Evolutionary conservation across 2,113 vertebrate species (phyloP), one percentile per base, ranked within the genome.

Genomic region (Grus americana): DNA sequence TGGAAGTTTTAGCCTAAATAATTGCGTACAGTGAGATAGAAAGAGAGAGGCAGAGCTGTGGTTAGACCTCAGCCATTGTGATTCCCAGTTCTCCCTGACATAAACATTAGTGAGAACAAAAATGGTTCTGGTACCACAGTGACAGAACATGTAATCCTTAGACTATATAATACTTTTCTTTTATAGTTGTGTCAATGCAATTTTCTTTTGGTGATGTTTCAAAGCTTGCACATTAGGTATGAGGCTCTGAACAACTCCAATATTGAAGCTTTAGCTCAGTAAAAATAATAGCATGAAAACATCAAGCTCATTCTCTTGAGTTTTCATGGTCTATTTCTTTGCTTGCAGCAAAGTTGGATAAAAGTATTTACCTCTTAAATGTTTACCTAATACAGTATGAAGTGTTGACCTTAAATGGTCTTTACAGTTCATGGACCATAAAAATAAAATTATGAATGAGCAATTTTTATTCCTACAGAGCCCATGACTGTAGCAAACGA

Each of bases 251-350:
- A 84, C 38, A 84, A 58, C 80, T 88, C 90, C 59, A 92, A 65
- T 92, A 92, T 32, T 96, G 92, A 94, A 84, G 68, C 42, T 88
- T 96, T 93, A 95, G 66, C 65, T 97, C 84, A 93, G 65, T 95
- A 93, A 97, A 97, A 98, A 95, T 94, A 97, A 97, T 92, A 90
- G 63, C 90, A 83, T 72, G 67, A 96, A 97, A 97, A 92, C 90
- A 96, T 96, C 85, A 96, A 96, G 68, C 36, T 55, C 89, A 59
- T 94, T 98, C 97, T 98, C 97, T 95, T 88, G 96, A 98, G 97
- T 97, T 97, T 98, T 98, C 97, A 98, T 97, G 98, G 97, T 98
- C 97, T 97, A 95, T 92, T 98, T 98, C 95, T 97, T 97, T 75
- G 94, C 97, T 98, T 76, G 92, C 90, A 98, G 97, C 93, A 96